phyloP scores from a whole-genome alignment of 2,113 vertebrate genomes.

The Nestor notabilis region DNA sequence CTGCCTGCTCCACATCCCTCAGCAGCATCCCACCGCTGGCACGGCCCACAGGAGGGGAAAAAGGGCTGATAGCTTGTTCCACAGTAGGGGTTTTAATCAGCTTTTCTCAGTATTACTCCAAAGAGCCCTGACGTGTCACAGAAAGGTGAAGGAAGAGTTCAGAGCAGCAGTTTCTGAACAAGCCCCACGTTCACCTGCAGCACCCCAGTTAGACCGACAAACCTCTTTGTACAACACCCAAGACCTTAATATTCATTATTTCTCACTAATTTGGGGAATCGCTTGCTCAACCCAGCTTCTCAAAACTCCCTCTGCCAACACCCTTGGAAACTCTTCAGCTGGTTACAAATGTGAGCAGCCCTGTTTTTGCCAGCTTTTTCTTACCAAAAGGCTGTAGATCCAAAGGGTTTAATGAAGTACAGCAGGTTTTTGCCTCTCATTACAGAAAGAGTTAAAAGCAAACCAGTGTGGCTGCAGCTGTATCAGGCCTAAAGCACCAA shows the following conservation, averaged over 20 bases:
- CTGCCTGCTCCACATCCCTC: neutral
- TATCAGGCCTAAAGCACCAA: neutral
- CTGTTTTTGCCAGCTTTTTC: neutral
- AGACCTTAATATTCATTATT: fast-evolving
- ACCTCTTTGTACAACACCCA: neutral
- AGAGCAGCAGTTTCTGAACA: neutral
- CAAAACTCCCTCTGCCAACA: neutral
- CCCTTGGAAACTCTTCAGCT: neutral
- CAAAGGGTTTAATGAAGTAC: neutral
- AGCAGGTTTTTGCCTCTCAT: neutral
- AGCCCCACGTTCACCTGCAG: neutral
- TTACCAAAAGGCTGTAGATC: neutral
- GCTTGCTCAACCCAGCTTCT: neutral
- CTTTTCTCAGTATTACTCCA: neutral
- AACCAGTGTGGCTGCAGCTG: fast-evolving
- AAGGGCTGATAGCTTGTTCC: fast-evolving
- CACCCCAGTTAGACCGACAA: neutral
- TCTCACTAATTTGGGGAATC: neutral
- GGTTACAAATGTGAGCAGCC: neutral
- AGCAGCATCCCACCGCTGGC: neutral
- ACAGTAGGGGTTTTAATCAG: fast-evolving
- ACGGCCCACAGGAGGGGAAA: too few relatives aligned
- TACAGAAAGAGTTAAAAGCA: neutral
- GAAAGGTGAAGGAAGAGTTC: neutral
- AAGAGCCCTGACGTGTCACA: neutral